A percentile compares a stretch with the other conserved stretches of the same genome.
Evolutionary conservation across 2,888 invertebrate genomes (phyloP).

Genomic region (Gastracanthus pulcherrimus): DNA sequence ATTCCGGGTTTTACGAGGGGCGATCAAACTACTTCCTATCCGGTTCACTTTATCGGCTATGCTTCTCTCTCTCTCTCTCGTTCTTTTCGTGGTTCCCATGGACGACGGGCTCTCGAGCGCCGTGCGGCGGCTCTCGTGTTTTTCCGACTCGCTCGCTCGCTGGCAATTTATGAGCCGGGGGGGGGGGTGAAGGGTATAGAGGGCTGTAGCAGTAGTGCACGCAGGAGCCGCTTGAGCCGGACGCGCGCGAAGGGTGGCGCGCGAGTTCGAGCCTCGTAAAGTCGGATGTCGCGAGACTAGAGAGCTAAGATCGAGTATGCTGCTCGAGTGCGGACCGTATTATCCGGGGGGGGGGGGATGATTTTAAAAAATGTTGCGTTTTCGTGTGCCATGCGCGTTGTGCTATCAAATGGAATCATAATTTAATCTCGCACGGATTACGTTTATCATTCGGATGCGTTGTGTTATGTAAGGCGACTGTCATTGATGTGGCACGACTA

Average conservation of each 20-base stretch:
- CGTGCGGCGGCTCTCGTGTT: background rate
- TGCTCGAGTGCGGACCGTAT: too few relatives aligned
- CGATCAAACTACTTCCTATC: conserved; percentile 51
- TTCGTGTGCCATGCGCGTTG: background rate
- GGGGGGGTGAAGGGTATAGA: too few relatives aligned
- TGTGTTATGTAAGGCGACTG: background rate
- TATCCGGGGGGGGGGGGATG: too few relatives aligned
- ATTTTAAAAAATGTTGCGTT: too few relatives aligned
- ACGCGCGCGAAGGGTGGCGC: background rate
- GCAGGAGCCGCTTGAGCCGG: background rate
- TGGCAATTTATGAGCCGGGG: conserved; percentile 41
- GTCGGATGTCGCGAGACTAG: background rate
- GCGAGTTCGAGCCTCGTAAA: conserved; percentile 46
- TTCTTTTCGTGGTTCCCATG: conserved; percentile 24
- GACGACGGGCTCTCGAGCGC: background rate
- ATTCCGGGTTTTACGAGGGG: conserved; percentile 47
- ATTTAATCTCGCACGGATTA: too few relatives aligned
- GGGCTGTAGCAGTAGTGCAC: too few relatives aligned
- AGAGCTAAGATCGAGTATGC: too few relatives aligned
- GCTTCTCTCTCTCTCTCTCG: background rate
- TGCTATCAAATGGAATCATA: too few relatives aligned
- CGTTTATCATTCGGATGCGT: too few relatives aligned
- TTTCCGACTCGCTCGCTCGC: background rate
- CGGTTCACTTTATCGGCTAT: conserved; percentile 34
- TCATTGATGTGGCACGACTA: background rate